A percentile compares a stretch with the other conserved stretches of the same genome.
phyloP scores from a whole-genome alignment of 2,113 vertebrate genomes.

The Notothenia coriiceps region DNA sequence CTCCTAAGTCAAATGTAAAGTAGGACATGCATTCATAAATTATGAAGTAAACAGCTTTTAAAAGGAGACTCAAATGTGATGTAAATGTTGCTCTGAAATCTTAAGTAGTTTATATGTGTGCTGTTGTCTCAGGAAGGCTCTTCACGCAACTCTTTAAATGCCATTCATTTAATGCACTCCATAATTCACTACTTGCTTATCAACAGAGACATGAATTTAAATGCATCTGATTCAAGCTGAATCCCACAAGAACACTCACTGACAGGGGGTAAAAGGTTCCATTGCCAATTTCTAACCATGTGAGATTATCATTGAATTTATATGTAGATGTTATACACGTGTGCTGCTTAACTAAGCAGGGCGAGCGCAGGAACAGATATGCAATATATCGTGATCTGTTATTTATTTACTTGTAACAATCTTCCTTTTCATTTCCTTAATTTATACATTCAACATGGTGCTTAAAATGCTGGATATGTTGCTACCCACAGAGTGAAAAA shows the following conservation, averaged over 20 bases:
- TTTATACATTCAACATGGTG: neutral
- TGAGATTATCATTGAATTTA: neutral
- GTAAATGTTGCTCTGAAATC: slow-evolving; percentile 63
- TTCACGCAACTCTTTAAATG: slow-evolving; percentile 46
- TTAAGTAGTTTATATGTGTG: slow-evolving; percentile 45
- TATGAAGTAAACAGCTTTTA: slow-evolving; percentile 60
- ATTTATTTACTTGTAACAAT: neutral
- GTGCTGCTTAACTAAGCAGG: neutral
- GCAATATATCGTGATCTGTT: neutral
- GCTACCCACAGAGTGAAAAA: neutral
- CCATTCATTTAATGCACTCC: slow-evolving; percentile 45
- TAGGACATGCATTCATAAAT: slow-evolving; percentile 67
- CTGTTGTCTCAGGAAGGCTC: slow-evolving; percentile 48
- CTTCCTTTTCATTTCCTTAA: neutral
- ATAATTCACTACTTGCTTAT: slow-evolving; percentile 30
- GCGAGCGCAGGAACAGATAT: neutral
- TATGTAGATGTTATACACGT: neutral
- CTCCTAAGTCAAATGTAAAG: slow-evolving; percentile 53
- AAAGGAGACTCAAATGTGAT: slow-evolving; percentile 62
- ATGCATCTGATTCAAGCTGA: slow-evolving; percentile 19
- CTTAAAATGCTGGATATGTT: neutral
- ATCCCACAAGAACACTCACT: neutral
- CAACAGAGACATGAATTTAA: slow-evolving; percentile 24
- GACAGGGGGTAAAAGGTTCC: neutral
- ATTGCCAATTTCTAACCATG: neutral